Conservation (phyloP, 2,888 invertebrate genomes). For the Eledone cirrhosa region DNA sequence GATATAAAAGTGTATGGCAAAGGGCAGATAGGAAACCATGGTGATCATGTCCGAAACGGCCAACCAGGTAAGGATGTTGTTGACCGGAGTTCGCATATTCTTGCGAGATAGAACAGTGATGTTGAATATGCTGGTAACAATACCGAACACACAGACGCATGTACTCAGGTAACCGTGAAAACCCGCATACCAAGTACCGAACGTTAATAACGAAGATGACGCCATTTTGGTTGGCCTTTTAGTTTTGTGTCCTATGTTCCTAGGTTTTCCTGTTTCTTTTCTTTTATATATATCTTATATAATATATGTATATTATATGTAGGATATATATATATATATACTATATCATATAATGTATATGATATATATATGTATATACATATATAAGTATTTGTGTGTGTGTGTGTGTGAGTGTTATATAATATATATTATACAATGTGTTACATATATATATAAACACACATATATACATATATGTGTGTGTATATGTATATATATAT, state of each 20-base stretch:
- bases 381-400: not conserved
- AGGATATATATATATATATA: too few relatives aligned
- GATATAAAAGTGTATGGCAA: constrained; percentile 75
- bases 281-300: not conserved
- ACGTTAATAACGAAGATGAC: constrained; percentile 35
- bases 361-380: not conserved
- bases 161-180: constrained; percentile 87
- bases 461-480: too few relatives aligned
- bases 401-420: not conserved
- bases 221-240: not conserved
- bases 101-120: constrained; percentile 84
- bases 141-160: constrained; percentile 87
- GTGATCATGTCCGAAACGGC: constrained; percentile 91
- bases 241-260: not conserved
- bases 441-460: too few relatives aligned
- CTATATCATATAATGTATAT: too few relatives aligned
- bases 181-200: constrained; percentile 51
- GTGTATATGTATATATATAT: too few relatives aligned
- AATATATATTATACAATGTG: not conserved
- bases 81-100: constrained; percentile 89
- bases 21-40: constrained; percentile 89
- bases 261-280: not conserved
- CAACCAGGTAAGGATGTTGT: constrained; percentile 83
- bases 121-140: constrained; percentile 90
- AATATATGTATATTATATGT: too few relatives aligned